Base-by-base conservation (phyloP, 2,113 vertebrate genomes). In the Hucho hucho region DNA sequence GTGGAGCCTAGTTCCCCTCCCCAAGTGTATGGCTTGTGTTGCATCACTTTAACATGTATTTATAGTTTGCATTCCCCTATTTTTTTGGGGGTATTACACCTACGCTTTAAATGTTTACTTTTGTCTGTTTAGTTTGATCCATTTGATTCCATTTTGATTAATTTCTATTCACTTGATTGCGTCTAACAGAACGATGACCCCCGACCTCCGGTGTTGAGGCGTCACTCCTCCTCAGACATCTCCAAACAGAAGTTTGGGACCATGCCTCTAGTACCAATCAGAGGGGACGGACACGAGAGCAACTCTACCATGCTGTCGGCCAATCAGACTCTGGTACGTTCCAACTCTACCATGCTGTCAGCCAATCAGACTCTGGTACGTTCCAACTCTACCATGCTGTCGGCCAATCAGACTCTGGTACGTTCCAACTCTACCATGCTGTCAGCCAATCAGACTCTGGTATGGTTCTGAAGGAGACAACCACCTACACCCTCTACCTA, bases 241-340 rank as follows among this genome's bases (percentile, higher is more conserved):
- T 92, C 94, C 77, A 97, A 95, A 90, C 97, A 98, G 91, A 98
- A 96, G 90, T 99, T 99, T 0, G 96, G 97, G 69, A 99, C 97
- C 0, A 99, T 99, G 97, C 97, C 97, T 0, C 88, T 99, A 64
- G 94, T 99, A 78, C 95, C 97, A 0, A 95, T 99, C 83, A 92
- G 93, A 0, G 97, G 97, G 69, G 93, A 97, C 85, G 94, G 94
- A 84, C 95, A 93, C 0, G 95, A 97, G 6, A 96, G 94, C 1
- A 96, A 97, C 22, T 85, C 92, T 84, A 95, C 92, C 85, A 95
- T 98, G 93, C 92, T 99, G 53, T 96, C 96, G 0, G 97, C 97
- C 88, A 99, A 99, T 86, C 95, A 98, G 92, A 98, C 96, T 3
- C 90, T 98, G 94, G 96, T 99, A 91, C 5, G 64, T 29, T 28